Conservation (phyloP, 2,113 vertebrate genomes). For the Crypturellus undulatus region DNA sequence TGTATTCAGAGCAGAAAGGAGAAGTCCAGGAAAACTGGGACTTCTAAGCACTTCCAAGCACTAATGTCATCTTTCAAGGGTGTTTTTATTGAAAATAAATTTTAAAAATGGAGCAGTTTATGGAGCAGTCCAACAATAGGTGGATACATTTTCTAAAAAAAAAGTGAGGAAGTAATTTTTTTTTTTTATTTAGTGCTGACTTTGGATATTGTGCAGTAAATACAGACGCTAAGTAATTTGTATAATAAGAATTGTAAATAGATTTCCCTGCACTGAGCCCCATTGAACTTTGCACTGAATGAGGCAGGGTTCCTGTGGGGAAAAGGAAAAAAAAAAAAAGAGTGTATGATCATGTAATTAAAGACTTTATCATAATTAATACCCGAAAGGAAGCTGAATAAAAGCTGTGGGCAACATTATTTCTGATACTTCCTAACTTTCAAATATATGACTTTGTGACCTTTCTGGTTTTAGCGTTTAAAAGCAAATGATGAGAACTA, state of each 20-base stretch:
- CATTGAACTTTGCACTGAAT: neutral
- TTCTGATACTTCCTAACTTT: neutral
- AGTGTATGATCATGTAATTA: neutral
- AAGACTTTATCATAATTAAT: slow-evolving; percentile 7
- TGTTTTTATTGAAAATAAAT: neutral
- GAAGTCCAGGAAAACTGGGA: neutral
- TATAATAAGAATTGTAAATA: slow-evolving; percentile 28
- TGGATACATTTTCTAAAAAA: neutral
- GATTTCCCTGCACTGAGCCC: neutral
- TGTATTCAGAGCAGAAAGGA: neutral
- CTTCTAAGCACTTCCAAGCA: neutral
- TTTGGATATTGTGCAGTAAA: slow-evolving; percentile 23
- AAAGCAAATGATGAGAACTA: neutral
- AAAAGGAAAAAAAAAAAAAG: neutral
- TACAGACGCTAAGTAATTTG: slow-evolving; percentile 23
- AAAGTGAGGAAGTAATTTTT: slow-evolving; percentile 33
- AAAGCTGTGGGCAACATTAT: neutral
- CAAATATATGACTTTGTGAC: neutral
- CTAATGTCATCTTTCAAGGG: neutral
- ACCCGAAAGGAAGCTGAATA: neutral
- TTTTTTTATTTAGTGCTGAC: neutral
- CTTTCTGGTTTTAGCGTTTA: neutral
- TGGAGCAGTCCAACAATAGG: rapidly evolving
- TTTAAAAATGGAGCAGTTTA: neutral
- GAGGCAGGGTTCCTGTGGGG: neutral